phyloP scores from a whole-genome alignment of 1,140 invertebrate species.

The Drosophila virilis region DNA sequence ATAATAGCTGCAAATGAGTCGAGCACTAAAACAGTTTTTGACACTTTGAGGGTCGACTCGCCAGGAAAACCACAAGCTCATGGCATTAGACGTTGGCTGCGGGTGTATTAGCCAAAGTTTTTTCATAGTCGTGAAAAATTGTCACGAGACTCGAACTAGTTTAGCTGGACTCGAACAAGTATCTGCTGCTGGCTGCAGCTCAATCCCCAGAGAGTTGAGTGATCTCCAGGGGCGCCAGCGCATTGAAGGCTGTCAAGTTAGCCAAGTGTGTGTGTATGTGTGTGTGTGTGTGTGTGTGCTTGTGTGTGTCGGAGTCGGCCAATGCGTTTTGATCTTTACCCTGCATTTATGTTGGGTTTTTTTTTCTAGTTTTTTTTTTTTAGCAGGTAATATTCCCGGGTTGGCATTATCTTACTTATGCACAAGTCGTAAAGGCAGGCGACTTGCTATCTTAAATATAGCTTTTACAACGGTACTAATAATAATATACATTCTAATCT shows the following conservation, averaged over 20 bases:
- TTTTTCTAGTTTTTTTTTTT: slow-evolving; percentile 23
- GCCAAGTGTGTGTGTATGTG: neutral
- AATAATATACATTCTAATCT: slow-evolving; percentile 70
- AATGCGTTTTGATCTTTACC: slow-evolving; percentile 47
- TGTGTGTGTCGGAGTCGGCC: slow-evolving; percentile 27
- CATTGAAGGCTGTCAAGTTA: slow-evolving; percentile 39
- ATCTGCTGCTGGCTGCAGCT: neutral
- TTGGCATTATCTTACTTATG: slow-evolving; percentile 55
- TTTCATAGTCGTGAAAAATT: neutral
- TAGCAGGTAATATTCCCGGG: slow-evolving; percentile 19
- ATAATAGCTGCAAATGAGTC: slow-evolving; percentile 3
- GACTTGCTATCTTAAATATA: slow-evolving; percentile 73
- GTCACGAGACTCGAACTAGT: slow-evolving; percentile 45
- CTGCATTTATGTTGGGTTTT: slow-evolving; percentile 33
- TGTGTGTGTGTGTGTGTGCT: neutral
- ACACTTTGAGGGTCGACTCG: slow-evolving; percentile 7
- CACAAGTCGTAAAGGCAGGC: slow-evolving; percentile 38
- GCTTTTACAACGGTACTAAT: slow-evolving; percentile 72
- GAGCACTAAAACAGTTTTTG: slow-evolving; percentile 3
- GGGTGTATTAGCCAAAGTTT: neutral
- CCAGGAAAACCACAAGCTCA: slow-evolving; percentile 9
- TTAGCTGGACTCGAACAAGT: slow-evolving; percentile 24
- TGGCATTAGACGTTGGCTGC: neutral
- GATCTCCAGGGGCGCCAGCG: slow-evolving; percentile 29
- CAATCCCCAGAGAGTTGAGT: slow-evolving; percentile 34